phyloP scores from a whole-genome alignment of 2,113 vertebrate genomes.

The Eptesicus fuscus region DNA sequence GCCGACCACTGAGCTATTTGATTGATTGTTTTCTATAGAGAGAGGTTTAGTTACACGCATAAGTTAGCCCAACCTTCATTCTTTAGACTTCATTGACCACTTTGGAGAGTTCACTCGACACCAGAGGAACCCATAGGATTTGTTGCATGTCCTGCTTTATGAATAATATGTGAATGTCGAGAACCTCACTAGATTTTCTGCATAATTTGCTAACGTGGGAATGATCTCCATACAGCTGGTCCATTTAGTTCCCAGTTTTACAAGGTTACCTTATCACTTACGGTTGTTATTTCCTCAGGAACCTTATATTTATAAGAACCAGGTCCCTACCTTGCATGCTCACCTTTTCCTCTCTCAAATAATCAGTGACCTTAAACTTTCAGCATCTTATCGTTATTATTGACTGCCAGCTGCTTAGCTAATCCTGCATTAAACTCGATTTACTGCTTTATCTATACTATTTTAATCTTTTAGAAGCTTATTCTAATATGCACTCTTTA shows the following conservation, averaged over 20 bases:
- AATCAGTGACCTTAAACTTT: slow-evolving; percentile 31
- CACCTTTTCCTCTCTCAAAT: slow-evolving; percentile 39
- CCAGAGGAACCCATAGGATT: background rate
- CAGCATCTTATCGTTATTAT: slow-evolving; percentile 36
- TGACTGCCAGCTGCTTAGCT: slow-evolving; percentile 29
- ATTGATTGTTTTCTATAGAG: background rate
- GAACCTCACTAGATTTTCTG: background rate
- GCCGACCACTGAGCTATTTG: background rate
- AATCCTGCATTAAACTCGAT: slow-evolving; percentile 53
- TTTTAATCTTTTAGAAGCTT: slow-evolving; percentile 52
- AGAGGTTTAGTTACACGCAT: background rate
- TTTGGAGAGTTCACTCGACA: background rate
- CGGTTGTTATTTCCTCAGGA: slow-evolving; percentile 45
- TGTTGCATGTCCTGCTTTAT: background rate
- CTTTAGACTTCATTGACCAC: background rate
- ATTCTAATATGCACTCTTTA: slow-evolving; percentile 52
- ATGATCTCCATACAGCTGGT: background rate
- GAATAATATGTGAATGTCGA: background rate
- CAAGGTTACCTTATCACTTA: slow-evolving; percentile 24
- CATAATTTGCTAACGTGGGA: background rate
- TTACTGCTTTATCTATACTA: slow-evolving; percentile 19
- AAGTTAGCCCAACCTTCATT: background rate
- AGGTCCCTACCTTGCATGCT: slow-evolving; percentile 12
- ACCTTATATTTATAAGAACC: slow-evolving; percentile 46
- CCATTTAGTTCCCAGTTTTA: background rate